These are phyloP conservation scores for Crotalus helleri DNA, from an alignment of 2,113 vertebrate species.

Conservation along the genomic window DNA sequence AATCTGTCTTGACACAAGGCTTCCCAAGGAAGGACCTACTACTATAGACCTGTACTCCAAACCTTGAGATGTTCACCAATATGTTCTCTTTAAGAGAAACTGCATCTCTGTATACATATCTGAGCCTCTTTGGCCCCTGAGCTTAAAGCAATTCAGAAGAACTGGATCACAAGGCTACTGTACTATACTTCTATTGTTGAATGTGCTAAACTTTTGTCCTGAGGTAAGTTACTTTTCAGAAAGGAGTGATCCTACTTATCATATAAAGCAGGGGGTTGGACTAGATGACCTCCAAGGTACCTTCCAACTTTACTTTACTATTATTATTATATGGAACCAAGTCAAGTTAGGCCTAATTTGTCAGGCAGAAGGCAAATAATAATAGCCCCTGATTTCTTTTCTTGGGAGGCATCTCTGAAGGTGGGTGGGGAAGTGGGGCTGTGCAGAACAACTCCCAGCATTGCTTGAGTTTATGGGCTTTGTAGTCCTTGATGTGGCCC, in stretches of 20 bases:
- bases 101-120: background rate
- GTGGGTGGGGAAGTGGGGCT: background rate
- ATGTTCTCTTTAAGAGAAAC: background rate
- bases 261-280: no score
- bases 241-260: no score
- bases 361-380: no score
- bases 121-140: background rate
- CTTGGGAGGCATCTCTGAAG: no score
- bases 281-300: no score
- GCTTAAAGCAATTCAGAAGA: background rate
- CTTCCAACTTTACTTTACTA: no score
- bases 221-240: no score
- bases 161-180: background rate
- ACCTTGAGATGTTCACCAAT: background rate
- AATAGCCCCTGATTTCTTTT: no score
- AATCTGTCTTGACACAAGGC: background rate
- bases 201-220: no score
- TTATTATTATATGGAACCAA: background rate
- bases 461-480: background rate
- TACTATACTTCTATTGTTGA: no score
- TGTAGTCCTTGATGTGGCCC: background rate
- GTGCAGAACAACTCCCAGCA: background rate
- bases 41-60: background rate
- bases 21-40: background rate
- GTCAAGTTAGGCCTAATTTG: background rate